Conservation (phyloP, 2,113 vertebrate species). For the Centropus unirufus region DNA sequence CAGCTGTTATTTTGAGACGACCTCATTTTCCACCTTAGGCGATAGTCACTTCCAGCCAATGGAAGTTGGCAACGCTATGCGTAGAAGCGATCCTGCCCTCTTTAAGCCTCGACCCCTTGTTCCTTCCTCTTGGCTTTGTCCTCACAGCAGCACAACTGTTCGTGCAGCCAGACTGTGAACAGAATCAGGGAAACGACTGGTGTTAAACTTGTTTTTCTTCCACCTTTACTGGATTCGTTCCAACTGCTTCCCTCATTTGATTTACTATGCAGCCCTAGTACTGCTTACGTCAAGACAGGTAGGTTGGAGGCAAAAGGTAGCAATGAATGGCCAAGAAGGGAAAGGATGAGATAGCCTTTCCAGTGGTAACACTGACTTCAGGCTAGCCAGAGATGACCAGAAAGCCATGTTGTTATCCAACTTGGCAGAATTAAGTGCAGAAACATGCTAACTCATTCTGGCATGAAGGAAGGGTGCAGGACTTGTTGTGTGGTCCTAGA, state of each 20-base stretch:
- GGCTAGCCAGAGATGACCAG: background rate
- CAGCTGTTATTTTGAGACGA: constrained; percentile 12
- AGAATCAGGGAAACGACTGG: background rate
- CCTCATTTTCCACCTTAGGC: constrained; percentile 17
- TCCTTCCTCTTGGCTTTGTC: background rate
- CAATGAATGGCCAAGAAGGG: background rate
- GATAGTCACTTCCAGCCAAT: background rate
- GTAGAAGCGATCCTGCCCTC: background rate
- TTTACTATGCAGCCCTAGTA: background rate
- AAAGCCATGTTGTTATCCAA: fast-evolving
- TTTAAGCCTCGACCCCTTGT: background rate
- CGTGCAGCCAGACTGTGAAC: fast-evolving
- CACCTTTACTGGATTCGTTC: background rate
- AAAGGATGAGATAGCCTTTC: background rate
- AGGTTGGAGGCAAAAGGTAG: background rate
- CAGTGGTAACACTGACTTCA: background rate
- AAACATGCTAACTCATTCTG: fast-evolving
- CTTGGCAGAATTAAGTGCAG: background rate
- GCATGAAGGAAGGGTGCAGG: background rate
- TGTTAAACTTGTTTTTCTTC: background rate
- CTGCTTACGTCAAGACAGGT: background rate
- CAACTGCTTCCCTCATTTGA: fast-evolving
- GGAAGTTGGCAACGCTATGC: background rate
- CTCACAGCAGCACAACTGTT: background rate
- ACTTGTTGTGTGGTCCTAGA: background rate